Percentiles rank a stretch among this genome's conserved stretches.
Conservation (phyloP, 2,797 vertebrate species). For the Podargus strigoides region DNA sequence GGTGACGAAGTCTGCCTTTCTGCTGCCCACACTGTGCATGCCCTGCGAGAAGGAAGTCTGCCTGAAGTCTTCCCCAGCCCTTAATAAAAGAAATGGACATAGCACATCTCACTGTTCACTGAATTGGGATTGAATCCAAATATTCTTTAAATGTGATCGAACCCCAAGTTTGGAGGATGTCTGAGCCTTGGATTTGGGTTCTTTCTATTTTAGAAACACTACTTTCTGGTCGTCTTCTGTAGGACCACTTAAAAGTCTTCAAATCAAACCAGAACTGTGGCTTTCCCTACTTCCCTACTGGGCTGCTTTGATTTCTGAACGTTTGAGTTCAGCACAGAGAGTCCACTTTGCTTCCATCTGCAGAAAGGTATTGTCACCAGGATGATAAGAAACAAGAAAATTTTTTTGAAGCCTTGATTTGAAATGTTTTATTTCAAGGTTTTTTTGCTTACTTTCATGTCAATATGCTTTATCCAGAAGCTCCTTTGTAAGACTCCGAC, state of each 20-base stretch:
- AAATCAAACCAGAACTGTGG: background rate
- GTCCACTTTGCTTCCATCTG: background rate
- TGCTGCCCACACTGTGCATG: background rate
- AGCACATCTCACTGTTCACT: background rate
- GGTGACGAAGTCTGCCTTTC: background rate
- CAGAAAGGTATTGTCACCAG: background rate
- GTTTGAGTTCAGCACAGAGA: background rate
- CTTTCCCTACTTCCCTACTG: background rate
- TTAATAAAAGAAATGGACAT: background rate
- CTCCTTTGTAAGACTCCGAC: background rate
- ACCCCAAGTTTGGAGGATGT: background rate
- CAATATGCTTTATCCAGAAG: background rate
- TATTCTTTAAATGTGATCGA: background rate
- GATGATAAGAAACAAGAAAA: background rate
- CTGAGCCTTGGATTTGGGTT: background rate
- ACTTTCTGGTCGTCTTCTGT: background rate
- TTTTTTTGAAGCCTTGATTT: background rate
- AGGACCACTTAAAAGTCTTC: background rate
- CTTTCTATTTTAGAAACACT: background rate
- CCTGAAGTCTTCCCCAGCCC: background rate
- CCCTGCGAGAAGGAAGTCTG: background rate
- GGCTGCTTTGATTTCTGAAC: background rate
- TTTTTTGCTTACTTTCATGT: background rate
- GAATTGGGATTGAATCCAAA: background rate
- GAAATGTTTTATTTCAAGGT: background rate